Evolutionary conservation across 2,888 invertebrate species (phyloP).

Genomic region (Dicyrtomina minuta): DNA sequence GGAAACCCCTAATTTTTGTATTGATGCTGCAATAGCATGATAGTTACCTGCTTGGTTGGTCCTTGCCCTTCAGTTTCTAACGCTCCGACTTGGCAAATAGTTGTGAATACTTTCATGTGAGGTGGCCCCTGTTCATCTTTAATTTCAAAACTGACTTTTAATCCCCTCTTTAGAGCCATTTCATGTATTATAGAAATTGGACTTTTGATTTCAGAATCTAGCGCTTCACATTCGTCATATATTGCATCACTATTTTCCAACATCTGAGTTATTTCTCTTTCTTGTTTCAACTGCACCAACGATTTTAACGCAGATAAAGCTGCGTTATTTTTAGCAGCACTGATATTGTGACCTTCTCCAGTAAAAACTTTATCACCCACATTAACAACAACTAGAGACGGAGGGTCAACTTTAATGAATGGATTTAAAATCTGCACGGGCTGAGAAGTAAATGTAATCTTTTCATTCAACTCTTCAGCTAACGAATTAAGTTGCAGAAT

Average conservation of each 20-base stretch:
- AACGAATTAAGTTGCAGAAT: conserved; percentile 75
- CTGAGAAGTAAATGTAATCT: conserved; percentile 42
- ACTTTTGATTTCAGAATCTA: conserved; percentile 66
- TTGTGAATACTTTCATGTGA: conserved; percentile 74
- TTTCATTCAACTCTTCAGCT: conserved; percentile 59
- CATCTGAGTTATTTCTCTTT: conserved; percentile 40
- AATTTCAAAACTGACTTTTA: conserved; percentile 86
- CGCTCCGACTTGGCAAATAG: conserved; percentile 67
- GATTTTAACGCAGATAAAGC: conserved; percentile 59
- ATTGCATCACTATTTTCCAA: conserved; percentile 34
- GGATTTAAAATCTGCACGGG: conserved; percentile 45
- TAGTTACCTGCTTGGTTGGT: conserved; percentile 77
- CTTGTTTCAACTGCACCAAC: conserved; percentile 48
- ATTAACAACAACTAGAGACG: conserved; percentile 64
- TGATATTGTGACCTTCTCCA: conserved; percentile 82
- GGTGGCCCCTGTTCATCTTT: conserved; percentile 90
- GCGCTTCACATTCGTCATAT: conserved; percentile 33
- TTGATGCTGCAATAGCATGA: no score
- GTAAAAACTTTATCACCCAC: conserved; percentile 85
- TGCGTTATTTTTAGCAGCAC: conserved; percentile 83
- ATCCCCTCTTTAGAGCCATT: conserved; percentile 84
- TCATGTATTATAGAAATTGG: conserved; percentile 96
- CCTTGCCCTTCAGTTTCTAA: conserved; percentile 88
- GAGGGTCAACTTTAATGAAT: conserved; percentile 40
- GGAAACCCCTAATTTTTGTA: no score